A percentile compares a stretch with the other conserved stretches of the same genome.
Conservation (phyloP, 2,113 vertebrate genomes). For the Otis tarda region DNA sequence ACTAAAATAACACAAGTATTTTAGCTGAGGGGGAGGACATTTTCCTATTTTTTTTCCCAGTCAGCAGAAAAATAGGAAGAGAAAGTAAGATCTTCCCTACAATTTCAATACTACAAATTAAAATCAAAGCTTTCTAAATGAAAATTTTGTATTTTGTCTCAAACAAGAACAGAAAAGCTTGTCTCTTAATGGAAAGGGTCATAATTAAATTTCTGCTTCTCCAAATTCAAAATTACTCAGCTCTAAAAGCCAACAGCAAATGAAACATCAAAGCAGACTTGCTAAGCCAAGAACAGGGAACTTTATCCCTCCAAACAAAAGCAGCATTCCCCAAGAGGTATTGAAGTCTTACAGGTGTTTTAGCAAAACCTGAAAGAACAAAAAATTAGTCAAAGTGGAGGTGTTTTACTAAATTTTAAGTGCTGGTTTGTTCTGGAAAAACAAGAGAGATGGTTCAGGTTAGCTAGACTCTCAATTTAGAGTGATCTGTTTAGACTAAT, state of each 20-base stretch:
- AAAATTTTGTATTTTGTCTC: neutral
- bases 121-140: constrained; percentile 18
- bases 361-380: neutral
- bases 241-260: constrained; percentile 5
- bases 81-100: neutral
- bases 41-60: neutral
- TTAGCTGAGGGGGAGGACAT: neutral
- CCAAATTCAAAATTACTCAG: constrained; percentile 1
- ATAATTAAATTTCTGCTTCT: constrained; percentile 22
- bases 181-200: neutral
- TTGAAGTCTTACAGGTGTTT: neutral
- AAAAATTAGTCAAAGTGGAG: neutral
- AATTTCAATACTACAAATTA: neutral
- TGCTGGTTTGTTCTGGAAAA: neutral
- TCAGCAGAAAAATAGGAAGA: constrained; percentile 3
- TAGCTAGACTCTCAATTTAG: neutral
- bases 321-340: neutral
- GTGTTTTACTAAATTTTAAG: neutral
- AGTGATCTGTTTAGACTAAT: neutral
- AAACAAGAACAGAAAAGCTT: neutral
- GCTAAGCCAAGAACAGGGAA: neutral
- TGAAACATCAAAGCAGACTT: neutral
- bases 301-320: neutral
- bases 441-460: neutral
- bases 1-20: constrained; percentile 10